A percentile compares a stretch with the other conserved stretches of the same genome.
These are phyloP conservation scores for Thelaira solivaga DNA, from an alignment of 2,888 invertebrate species.

Conservation along the genomic window DNA sequence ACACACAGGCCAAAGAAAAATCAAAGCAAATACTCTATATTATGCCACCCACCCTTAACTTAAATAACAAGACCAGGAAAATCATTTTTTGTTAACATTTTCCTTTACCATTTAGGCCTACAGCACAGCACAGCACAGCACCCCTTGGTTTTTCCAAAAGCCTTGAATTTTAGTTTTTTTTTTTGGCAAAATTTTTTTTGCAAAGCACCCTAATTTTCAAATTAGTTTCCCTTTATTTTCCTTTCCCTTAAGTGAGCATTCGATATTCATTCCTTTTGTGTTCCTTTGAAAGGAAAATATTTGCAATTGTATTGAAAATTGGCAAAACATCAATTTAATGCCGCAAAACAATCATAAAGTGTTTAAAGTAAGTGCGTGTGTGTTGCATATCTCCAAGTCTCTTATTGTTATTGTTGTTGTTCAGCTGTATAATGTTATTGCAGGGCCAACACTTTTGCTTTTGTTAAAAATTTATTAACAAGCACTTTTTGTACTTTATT, in stretches of 20 bases:
- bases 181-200: slow-evolving; percentile 12
- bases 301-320: slow-evolving; percentile 76
- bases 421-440: slow-evolving; percentile 66
- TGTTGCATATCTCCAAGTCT: slow-evolving; percentile 30
- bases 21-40: slow-evolving; percentile 46
- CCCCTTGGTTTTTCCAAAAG: slow-evolving; percentile 17
- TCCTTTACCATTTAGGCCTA: slow-evolving; percentile 31
- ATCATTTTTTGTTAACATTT: slow-evolving; percentile 38
- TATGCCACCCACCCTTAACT: not conserved
- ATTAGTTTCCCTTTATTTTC: slow-evolving; percentile 39
- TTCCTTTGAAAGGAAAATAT: slow-evolving; percentile 55
- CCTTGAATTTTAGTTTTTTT: slow-evolving; percentile 25
- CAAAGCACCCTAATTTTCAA: slow-evolving; percentile 48
- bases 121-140: slow-evolving; percentile 19
- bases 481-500: slow-evolving; percentile 31
- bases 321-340: slow-evolving; percentile 76
- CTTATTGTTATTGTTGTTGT: slow-evolving; percentile 61
- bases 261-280: slow-evolving; percentile 40
- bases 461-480: slow-evolving; percentile 52
- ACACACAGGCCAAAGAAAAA: slow-evolving; percentile 60
- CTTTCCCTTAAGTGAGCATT: slow-evolving; percentile 65
- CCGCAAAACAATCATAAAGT: slow-evolving; percentile 76
- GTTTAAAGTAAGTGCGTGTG: slow-evolving; percentile 64
- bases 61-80: slow-evolving; percentile 27
- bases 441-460: slow-evolving; percentile 68